Evolutionary conservation across 2,797 vertebrate genomes (phyloP).

Genomic region (Smutsia temminckii): DNA sequence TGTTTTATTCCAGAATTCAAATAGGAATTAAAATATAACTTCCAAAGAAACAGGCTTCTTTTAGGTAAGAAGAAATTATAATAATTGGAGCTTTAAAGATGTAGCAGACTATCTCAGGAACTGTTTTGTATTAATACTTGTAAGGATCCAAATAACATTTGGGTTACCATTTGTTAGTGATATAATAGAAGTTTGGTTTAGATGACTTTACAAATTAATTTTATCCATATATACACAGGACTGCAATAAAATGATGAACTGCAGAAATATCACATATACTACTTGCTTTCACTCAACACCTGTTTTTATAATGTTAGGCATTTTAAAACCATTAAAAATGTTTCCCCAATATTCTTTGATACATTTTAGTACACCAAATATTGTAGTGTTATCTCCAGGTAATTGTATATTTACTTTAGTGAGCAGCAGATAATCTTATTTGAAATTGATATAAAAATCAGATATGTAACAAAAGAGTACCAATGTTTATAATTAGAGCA

Average conservation of each 20-base stretch:
- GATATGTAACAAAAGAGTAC: background rate
- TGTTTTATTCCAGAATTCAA: background rate
- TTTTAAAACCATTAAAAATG: background rate
- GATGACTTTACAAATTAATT: background rate
- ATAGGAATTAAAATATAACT: background rate
- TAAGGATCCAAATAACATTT: background rate
- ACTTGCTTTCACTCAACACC: background rate
- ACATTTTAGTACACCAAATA: background rate
- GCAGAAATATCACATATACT: background rate
- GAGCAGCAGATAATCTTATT: background rate
- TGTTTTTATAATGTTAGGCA: background rate
- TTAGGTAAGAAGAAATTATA: background rate
- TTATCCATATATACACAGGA: background rate
- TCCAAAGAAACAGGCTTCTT: background rate
- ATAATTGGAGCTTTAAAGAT: background rate
- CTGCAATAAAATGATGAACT: background rate
- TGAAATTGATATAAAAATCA: background rate
- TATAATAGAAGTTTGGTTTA: background rate
- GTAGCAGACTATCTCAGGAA: background rate
- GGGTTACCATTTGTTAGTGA: background rate
- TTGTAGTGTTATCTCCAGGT: background rate
- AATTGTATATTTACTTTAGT: background rate
- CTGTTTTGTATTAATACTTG: background rate
- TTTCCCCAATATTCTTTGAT: background rate
- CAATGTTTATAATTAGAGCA: background rate